Base-by-base conservation (phyloP, 1,140 invertebrate species). In the Anastrepha obliqua region DNA sequence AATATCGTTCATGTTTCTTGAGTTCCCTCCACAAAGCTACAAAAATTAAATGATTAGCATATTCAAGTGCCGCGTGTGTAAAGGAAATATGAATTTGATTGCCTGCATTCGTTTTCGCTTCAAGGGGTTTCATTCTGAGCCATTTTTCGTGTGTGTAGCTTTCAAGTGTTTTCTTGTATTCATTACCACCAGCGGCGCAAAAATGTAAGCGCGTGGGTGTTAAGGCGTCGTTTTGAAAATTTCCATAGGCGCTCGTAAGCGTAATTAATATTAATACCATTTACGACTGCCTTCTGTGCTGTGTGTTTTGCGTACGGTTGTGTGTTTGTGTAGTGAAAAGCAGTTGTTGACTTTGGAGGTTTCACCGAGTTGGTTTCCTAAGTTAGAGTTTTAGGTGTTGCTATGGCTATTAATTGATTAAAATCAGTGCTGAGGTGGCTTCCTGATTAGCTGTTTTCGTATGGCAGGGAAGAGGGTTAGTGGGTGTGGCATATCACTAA, bases 201-300 rank as follows among this genome's bases (percentile, higher is more conserved):
- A 6, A 81, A 81, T 81, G 74, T 29, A 55, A 29, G 7, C 51
- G 74, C 74, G 74, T 81, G 74, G 74, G 74, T 81, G 74, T 55
- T 81, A 81, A 81, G 74, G 74, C 74, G 74, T 81, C 74, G 47
- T 81, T 58, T 55, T 81, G n/a, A 55, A 55, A 81, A 81, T 81
- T 58, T 81, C 17, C 74, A 81, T 55, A 51, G 8, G 11, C 29
- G 29, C 29, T 29, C 9, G 64, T 29, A 47, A 47, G 67, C 42
- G 67, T 81, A 81, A 81, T 55, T 81, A 81, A 81, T 81, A 81
- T 81, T 81, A 81, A 81, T 81, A 47, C 74, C 47, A 13, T 81
- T 81, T 81, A 51, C 47, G 15, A 55, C 6, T 81, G 74, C 4
- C 74, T 81, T 4, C 74, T 15, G 47, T 6, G 11, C 3, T 62